These are phyloP conservation scores for Patella depressa DNA, from an alignment of 2,888 invertebrate genomes.

Conservation along the genomic window DNA sequence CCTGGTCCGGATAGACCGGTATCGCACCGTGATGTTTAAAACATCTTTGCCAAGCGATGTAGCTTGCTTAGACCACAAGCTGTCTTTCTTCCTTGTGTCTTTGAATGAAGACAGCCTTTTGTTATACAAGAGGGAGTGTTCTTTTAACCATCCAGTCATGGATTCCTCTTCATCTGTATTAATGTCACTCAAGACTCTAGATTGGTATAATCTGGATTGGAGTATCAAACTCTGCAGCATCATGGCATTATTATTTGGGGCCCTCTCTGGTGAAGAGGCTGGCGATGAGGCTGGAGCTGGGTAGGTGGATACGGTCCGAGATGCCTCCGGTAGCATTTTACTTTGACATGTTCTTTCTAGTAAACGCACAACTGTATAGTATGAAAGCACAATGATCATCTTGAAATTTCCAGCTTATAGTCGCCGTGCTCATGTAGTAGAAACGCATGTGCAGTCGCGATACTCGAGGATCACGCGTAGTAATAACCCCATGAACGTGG, in stretches of 20 bases:
- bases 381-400: no score
- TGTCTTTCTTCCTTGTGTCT: slow-evolving; percentile 1
- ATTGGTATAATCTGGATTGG: background rate
- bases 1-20: slow-evolving; percentile 1
- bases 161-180: slow-evolving; percentile 2
- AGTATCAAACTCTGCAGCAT: background rate
- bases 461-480: no score
- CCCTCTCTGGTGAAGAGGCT: background rate
- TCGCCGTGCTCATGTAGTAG: no score
- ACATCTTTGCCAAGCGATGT: background rate
- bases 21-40: slow-evolving; percentile 7
- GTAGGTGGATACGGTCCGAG: background rate
- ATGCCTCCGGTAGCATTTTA: background rate
- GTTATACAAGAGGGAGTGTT: slow-evolving; percentile 4
- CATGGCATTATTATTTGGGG: background rate
- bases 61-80: slow-evolving; percentile 8
- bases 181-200: background rate
- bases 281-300: background rate
- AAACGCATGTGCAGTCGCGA: no score
- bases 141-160: slow-evolving; percentile 2
- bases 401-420: no score
- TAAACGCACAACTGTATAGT: no score
- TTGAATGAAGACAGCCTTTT: background rate
- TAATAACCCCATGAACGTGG: no score
- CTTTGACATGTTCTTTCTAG: background rate